These are phyloP conservation scores for Avahi laniger DNA, from an alignment of 2,797 vertebrate species.

Conservation along the genomic window DNA sequence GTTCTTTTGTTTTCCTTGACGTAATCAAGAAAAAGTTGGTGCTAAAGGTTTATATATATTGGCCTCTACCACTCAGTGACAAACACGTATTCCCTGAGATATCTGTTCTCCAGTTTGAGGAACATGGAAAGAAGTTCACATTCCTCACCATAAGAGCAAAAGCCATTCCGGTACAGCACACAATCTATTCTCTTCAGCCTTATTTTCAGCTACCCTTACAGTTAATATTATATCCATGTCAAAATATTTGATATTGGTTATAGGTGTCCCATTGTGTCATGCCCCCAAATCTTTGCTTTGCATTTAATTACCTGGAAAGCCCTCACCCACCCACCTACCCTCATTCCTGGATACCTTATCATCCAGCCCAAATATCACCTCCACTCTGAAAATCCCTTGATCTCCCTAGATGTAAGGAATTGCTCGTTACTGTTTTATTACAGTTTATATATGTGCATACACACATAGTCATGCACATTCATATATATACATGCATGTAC, in stretches of 20 bases:
- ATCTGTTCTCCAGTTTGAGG: not conserved
- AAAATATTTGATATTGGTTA: not conserved
- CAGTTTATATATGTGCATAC: not conserved
- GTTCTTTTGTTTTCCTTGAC: not conserved
- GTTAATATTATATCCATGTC: not conserved
- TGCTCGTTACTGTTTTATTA: not conserved
- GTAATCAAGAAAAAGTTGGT: not conserved
- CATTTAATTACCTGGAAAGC: not conserved
- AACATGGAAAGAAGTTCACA: not conserved
- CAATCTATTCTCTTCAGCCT: not conserved
- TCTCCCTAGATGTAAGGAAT: not conserved
- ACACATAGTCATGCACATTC: not conserved
- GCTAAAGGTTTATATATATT: not conserved
- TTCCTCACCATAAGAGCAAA: not conserved
- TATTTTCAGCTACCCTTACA: not conserved
- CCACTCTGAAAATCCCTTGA: not conserved
- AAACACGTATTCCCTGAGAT: not conserved
- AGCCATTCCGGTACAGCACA: not conserved
- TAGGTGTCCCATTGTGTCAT: not conserved
- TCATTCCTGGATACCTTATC: not conserved
- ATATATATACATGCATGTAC: too few species aligned
- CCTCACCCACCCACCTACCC: not conserved
- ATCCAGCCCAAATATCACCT: not conserved
- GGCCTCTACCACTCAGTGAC: not conserved
- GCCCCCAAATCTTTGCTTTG: not conserved